These are phyloP conservation scores for Aphaenogaster floridana DNA, from an alignment of 1,140 invertebrate species.

Conservation along the genomic window DNA sequence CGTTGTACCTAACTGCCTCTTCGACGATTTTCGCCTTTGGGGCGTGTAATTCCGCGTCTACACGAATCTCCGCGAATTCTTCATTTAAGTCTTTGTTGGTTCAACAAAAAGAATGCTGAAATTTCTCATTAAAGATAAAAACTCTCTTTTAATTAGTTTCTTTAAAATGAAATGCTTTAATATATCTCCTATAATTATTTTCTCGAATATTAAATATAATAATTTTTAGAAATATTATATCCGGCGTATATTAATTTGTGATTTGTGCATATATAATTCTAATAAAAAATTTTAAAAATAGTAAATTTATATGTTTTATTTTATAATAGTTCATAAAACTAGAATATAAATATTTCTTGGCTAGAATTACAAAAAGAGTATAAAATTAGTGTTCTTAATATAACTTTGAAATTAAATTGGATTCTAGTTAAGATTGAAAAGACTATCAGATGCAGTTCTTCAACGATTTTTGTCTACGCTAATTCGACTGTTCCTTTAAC, in stretches of 20 bases:
- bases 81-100: slow-evolving; percentile 10
- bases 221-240: background rate
- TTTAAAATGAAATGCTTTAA: background rate
- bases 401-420: background rate
- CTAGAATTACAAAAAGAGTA: background rate
- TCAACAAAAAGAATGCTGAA: background rate
- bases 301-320: background rate
- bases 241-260: background rate
- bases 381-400: slow-evolving; percentile 10
- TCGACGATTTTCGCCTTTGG: slow-evolving; percentile 21
- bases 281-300: background rate
- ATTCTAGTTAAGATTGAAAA: slow-evolving; percentile 16
- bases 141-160: slow-evolving; percentile 37
- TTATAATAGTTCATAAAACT: background rate
- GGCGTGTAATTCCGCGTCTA: slow-evolving; percentile 18
- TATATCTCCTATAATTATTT: slow-evolving; percentile 13
- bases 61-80: slow-evolving; percentile 1
- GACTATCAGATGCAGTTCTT: background rate
- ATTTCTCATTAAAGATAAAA: slow-evolving; percentile 9
- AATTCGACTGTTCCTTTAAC: slow-evolving; percentile 44
- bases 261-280: background rate
- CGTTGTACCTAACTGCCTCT: slow-evolving; percentile 34
- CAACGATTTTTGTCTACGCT: background rate
- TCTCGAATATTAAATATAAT: background rate
- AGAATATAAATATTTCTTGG: background rate